These are phyloP conservation scores for Agrochola litura DNA, from an alignment of 2,888 invertebrate genomes.

Conservation along the genomic window DNA sequence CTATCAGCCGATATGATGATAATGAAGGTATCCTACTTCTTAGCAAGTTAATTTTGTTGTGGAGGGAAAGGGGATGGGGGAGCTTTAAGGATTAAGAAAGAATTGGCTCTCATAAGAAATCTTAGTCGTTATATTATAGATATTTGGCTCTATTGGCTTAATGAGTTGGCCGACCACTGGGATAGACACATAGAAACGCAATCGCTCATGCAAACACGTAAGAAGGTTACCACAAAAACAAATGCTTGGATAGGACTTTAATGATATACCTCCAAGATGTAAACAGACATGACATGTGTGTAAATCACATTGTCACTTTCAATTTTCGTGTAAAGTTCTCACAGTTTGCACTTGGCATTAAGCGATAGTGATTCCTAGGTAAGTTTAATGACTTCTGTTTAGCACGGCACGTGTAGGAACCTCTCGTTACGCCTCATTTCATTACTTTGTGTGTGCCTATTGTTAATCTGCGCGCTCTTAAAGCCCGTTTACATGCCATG, in stretches of 20 bases:
- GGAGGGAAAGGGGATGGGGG: too few species aligned
- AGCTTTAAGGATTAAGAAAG: too few species aligned
- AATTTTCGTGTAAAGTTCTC: conserved; percentile 32
- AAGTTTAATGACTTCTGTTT: conserved; percentile 59
- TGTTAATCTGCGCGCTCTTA: conserved; percentile 53
- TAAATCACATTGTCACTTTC: conserved; percentile 13
- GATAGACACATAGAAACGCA: neutral
- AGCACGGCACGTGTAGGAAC: conserved; percentile 60
- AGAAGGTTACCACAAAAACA: conserved; percentile 8
- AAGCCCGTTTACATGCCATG: conserved; percentile 13
- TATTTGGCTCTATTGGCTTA: too few species aligned
- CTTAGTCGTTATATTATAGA: too few species aligned
- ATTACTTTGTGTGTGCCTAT: conserved; percentile 54
- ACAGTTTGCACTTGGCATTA: conserved; percentile 30
- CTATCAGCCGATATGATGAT: too few species aligned
- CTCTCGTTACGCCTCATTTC: conserved; percentile 59
- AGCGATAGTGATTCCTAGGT: conserved; percentile 41
- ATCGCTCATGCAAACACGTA: neutral
- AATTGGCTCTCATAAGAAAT: too few species aligned
- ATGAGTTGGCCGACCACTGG: too few species aligned
- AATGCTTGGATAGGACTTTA: neutral
- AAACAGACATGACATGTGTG: neutral
- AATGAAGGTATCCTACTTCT: too few species aligned
- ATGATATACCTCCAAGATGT: neutral
- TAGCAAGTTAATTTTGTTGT: too few species aligned